phyloP scores from a whole-genome alignment of 2,113 vertebrate genomes.

The Zapornia atra region DNA sequence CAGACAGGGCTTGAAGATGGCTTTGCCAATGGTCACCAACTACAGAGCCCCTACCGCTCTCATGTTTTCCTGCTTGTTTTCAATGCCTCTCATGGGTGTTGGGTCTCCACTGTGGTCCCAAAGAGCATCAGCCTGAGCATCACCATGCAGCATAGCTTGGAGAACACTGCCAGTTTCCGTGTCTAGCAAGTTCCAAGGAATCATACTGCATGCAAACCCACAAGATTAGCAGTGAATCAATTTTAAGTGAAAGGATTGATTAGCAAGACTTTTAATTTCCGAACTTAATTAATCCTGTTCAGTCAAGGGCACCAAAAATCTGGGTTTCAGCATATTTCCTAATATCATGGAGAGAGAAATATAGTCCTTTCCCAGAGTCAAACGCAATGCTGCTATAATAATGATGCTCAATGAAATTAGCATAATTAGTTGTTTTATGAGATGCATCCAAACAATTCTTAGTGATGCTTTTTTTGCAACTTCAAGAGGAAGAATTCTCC shows the following conservation, averaged over 20 bases:
- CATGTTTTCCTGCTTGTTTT: neutral
- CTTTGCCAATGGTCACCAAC: neutral
- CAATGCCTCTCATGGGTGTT: neutral
- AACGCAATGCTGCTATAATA: neutral
- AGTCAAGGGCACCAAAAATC: neutral
- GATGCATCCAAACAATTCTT: neutral
- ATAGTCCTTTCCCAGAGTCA: neutral
- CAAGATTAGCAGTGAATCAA: neutral
- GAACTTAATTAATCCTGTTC: neutral
- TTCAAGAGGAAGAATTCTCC: neutral
- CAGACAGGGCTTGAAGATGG: neutral
- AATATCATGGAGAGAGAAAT: neutral
- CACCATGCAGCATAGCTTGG: accelerated
- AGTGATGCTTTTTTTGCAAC: neutral
- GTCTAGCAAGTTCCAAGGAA: neutral
- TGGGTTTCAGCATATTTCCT: neutral
- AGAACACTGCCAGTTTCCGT: neutral
- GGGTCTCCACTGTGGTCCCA: neutral
- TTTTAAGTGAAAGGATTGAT: neutral
- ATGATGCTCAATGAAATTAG: neutral
- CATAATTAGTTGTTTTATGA: neutral
- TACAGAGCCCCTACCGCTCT: neutral
- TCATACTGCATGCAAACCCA: neutral
- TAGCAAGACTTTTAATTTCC: neutral
- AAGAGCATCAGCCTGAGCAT: neutral